Percentiles rank a stretch among this genome's conserved stretches.
These are phyloP conservation scores for Panzeria rudis DNA, from an alignment of 2,888 invertebrate genomes.

Conservation along the genomic window DNA sequence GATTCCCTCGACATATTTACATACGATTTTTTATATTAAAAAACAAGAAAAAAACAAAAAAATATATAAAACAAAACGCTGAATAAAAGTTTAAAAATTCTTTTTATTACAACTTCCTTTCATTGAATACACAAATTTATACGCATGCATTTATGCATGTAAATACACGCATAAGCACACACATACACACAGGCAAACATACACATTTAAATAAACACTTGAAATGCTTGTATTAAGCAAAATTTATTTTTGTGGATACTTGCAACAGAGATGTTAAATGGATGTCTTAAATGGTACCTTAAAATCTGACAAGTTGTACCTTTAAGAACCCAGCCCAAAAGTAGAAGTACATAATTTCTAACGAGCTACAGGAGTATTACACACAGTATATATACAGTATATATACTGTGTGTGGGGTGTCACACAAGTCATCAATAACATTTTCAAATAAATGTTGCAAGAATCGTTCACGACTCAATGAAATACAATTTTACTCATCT, in stretches of 20 bases:
- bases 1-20: conserved; percentile 35
- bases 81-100: conserved; percentile 56
- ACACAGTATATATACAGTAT: no score
- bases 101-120: conserved; percentile 72
- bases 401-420: no score
- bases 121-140: conserved; percentile 71
- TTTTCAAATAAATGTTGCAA: no score
- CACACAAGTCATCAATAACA: no score
- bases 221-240: conserved; percentile 16
- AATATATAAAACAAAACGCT: conserved; percentile 29
- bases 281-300: neutral
- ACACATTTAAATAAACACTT: conserved; percentile 49
- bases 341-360: no score
- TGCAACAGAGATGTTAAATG: neutral
- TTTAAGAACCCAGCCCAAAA: neutral
- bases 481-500: no score
- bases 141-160: conserved; percentile 58
- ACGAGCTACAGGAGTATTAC: no score
- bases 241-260: neutral
- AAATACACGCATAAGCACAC: conserved; percentile 1
- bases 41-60: neutral
- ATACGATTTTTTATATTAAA: neutral
- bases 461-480: no score
- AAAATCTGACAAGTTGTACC: neutral
- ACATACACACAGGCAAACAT: neutral